Conservation (phyloP, 1,140 invertebrate species). For the Ephestia elutella region DNA sequence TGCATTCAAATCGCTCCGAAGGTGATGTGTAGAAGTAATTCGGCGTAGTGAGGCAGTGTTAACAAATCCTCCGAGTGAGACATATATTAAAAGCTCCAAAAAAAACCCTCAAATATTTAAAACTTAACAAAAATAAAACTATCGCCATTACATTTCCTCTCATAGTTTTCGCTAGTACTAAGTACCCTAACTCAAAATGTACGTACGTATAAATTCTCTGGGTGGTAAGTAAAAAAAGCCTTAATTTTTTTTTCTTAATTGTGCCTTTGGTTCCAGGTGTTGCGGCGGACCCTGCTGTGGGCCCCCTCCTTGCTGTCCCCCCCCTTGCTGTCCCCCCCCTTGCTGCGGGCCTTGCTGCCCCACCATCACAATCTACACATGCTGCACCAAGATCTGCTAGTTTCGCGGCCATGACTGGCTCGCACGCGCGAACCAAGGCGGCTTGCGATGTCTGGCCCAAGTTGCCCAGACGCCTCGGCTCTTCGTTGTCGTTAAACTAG, state of each 20-base stretch:
- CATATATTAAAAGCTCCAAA: conserved; percentile 41
- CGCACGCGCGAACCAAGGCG: conserved; percentile 12
- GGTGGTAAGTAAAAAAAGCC: not conserved
- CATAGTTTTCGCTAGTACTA: conserved; percentile 11
- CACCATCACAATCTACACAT: conserved; percentile 59
- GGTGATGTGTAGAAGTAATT: conserved; percentile 29
- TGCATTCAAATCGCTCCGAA: conserved; percentile 24
- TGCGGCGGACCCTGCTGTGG: conserved; percentile 36
- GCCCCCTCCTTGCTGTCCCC: too few relatives aligned
- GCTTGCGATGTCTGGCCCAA: not conserved
- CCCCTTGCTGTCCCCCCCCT: too few relatives aligned
- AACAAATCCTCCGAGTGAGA: conserved; percentile 43
- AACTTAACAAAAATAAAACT: conserved; percentile 11
- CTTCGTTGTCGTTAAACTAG: conserved; percentile 6
- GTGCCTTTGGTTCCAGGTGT: conserved; percentile 28
- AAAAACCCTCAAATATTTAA: conserved; percentile 20
- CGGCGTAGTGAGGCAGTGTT: conserved; percentile 29
- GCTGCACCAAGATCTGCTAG: conserved; percentile 65
- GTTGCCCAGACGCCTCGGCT: conserved; percentile 11
- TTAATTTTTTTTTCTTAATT: conserved; percentile 10
- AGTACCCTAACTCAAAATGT: conserved; percentile 36
- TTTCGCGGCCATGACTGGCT: not conserved
- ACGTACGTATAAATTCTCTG: conserved; percentile 15
- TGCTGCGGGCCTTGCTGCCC: conserved; percentile 50
- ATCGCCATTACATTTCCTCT: not conserved